Conservation (phyloP, 2,888 invertebrate genomes). For the Melinopterus prodromus region DNA sequence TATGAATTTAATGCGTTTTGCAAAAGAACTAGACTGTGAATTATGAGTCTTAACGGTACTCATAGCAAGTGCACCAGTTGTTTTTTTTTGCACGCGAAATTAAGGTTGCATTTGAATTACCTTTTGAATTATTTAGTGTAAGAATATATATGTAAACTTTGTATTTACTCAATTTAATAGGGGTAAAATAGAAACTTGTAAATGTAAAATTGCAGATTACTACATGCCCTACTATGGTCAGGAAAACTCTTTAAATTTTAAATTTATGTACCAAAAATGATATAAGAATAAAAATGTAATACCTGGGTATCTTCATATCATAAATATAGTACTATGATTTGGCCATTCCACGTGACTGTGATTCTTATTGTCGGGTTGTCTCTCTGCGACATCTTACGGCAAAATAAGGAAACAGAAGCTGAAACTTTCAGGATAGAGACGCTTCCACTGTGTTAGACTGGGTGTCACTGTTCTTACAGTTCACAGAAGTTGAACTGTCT, state of each 20-base stretch:
- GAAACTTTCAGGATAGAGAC: slow-evolving; percentile 7
- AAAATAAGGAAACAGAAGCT: slow-evolving; percentile 5
- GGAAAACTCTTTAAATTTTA: neutral
- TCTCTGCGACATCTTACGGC: slow-evolving; percentile 68
- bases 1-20: neutral
- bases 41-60: neutral
- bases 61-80: neutral
- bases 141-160: neutral
- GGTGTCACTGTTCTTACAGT: neutral
- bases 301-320: neutral
- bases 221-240: neutral
- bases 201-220: too few relatives aligned
- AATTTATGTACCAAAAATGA: neutral
- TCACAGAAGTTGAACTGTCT: neutral
- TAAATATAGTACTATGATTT: slow-evolving; percentile 72
- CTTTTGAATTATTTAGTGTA: neutral
- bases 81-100: neutral
- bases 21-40: neutral
- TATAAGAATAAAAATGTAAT: neutral
- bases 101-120: neutral
- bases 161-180: too few relatives aligned
- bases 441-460: neutral
- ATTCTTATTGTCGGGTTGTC: slow-evolving; percentile 72
- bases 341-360: slow-evolving; percentile 73
- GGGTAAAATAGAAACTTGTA: too few relatives aligned